phyloP scores from a whole-genome alignment of 2,888 invertebrate genomes.

The Drosophila mettleri region DNA sequence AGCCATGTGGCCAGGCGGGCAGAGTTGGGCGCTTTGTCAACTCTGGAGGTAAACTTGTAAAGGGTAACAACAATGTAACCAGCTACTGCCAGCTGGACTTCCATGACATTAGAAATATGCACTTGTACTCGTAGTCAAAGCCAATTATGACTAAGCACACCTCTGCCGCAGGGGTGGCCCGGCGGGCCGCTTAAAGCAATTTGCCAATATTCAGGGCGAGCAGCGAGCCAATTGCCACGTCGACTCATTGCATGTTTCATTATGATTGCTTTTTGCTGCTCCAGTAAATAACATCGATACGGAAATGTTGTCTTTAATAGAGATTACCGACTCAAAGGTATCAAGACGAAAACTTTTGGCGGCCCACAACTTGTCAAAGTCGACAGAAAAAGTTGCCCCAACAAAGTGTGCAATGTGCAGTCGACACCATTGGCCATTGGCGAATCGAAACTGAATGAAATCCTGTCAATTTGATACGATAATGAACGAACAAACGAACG shows the following conservation, averaged over 20 bases:
- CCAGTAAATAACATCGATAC: constrained; percentile 4
- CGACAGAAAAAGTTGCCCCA: constrained; percentile 10
- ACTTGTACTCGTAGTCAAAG: constrained; percentile 26
- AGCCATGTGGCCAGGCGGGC: neutral
- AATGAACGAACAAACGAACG: too few species aligned
- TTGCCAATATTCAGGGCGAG: constrained; percentile 32
- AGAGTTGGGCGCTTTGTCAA: constrained; percentile 22
- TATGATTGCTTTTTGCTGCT: constrained; percentile 53
- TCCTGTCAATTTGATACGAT: constrained; percentile 73
- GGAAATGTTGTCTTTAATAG: neutral
- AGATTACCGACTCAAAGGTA: neutral
- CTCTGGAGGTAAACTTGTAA: constrained; percentile 25
- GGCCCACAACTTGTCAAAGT: constrained; percentile 15
- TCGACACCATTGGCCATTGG: constrained; percentile 20
- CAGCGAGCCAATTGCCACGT: constrained; percentile 16
- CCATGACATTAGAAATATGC: constrained; percentile 44
- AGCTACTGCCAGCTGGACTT: constrained; percentile 24
- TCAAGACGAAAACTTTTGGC: neutral
- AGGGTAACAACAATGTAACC: neutral
- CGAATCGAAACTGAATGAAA: constrained; percentile 43
- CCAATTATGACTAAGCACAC: constrained; percentile 58
- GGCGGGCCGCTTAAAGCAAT: constrained; percentile 27
- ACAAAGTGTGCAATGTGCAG: constrained; percentile 41
- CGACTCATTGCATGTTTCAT: constrained; percentile 50
- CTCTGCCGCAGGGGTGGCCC: constrained; percentile 20